Conservation (phyloP, 2,797 vertebrate genomes). For the Gobionotothen gibberifrons region DNA sequence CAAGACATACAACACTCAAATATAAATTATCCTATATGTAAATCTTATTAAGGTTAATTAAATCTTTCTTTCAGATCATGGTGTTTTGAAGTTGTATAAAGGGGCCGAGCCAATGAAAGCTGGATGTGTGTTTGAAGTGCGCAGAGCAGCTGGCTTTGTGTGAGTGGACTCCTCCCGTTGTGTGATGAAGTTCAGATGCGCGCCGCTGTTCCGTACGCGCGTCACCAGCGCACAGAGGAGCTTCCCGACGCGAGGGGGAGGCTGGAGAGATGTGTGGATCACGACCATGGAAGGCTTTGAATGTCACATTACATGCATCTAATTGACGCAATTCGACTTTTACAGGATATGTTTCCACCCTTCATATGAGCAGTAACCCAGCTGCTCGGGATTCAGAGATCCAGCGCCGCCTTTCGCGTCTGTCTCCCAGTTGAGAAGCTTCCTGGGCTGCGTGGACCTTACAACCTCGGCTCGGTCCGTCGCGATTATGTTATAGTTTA, state of each 20-base stretch:
- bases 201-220: conserved; percentile 65
- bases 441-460: conserved; percentile 44
- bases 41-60: background rate
- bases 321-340: conserved; percentile 32
- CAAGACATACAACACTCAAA: no score
- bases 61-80: background rate
- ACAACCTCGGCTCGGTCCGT: conserved; percentile 39
- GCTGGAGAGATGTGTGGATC: conserved; percentile 63
- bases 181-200: conserved; percentile 76
- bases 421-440: conserved; percentile 39
- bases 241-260: conserved; percentile 61
- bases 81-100: conserved; percentile 37
- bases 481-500: conserved; percentile 63
- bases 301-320: conserved; percentile 23
- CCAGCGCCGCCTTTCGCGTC: conserved; percentile 23
- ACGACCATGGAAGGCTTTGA: conserved; percentile 54
- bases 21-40: background rate
- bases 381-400: conserved; percentile 41
- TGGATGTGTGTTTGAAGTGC: conserved; percentile 54
- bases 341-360: conserved; percentile 28
- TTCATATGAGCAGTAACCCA: conserved; percentile 29
- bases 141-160: conserved; percentile 69
- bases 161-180: conserved; percentile 75
- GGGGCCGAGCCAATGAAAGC: conserved; percentile 45
- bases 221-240: conserved; percentile 71